Base-by-base conservation (phyloP, 2,888 invertebrate genomes). In the Hirtodrosophila confusa region DNA sequence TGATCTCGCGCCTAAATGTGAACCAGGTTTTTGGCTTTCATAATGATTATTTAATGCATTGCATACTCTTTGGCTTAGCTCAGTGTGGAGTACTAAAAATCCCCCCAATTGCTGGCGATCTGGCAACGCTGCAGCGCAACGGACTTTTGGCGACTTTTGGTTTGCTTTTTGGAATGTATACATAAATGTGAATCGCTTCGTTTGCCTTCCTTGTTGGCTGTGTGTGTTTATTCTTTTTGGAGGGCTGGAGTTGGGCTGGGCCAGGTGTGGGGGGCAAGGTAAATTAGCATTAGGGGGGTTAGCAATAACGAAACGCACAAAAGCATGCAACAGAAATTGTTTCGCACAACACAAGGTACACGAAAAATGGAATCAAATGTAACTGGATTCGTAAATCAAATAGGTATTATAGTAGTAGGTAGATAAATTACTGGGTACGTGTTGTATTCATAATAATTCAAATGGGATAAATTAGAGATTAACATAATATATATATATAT, bases 301-400 rank as follows among this genome's bases (percentile, higher is more conserved):
- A 67, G 75, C 36, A 62, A 47, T 53, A 69, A 64, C 44, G 69
- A 24, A 75, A 69, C 72, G 69, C 77, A 78, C 74, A 80, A 75
- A 79, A 74, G 69, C 86, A 87, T 86, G 83, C 86, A 83, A 77
- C 74, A 69, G 64, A 64, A 66, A 71, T 48, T 41, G 36, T 43
- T 45, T 58, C 41, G 37, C 37, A 24, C 37, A 51, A 23, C 10
- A 51, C 54, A 55, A 11, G 45, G 33, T 64, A 48, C 48, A 60
- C 54, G 61, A 36, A 24, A 45, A 58, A 57, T 40, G 12, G 9
- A 57, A 51, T 17, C 57, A 62, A 43, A 48, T 63, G 49, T 44
- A 24, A 56, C 23, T 64, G 35, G 43, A 45, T 62, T 41, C 27
- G 24, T 8, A 40, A 48, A 37, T 53, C 10, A 41, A 11, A 7